A percentile compares a stretch with the other conserved stretches of the same genome.
These are phyloP conservation scores for Macroteleia sp. DNA, from an alignment of 2,888 invertebrate genomes.

Conservation along the genomic window DNA sequence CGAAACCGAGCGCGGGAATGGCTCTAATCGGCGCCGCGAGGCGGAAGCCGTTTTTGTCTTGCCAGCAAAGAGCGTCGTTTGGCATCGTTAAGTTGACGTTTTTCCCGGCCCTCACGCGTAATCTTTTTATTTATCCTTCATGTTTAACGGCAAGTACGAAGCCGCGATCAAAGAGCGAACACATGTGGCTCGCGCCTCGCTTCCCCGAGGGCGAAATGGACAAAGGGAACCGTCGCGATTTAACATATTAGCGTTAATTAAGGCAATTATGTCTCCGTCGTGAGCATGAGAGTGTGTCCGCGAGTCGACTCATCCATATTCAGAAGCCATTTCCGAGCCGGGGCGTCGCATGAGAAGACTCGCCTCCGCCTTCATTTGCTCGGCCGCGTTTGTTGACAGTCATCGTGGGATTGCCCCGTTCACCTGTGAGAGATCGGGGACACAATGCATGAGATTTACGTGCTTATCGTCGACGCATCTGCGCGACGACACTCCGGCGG, in stretches of 20 bases:
- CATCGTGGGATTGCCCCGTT: conserved; percentile 77
- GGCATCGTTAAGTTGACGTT: conserved; percentile 59
- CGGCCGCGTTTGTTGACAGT: conserved; percentile 73
- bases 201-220: conserved; percentile 70
- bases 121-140: conserved; percentile 25
- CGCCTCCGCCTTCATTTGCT: conserved; percentile 55
- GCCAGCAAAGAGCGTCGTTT: conserved; percentile 25
- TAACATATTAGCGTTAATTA: conserved; percentile 84
- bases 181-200: conserved; percentile 50
- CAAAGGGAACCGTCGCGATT: conserved; percentile 82
- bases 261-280: conserved; percentile 83
- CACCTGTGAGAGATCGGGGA: conserved; percentile 69
- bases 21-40: conserved; percentile 37
- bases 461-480: conserved; percentile 53
- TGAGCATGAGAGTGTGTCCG: conserved; percentile 83
- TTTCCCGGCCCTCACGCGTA: conserved; percentile 13
- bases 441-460: conserved; percentile 66
- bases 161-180: conserved; percentile 30
- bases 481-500: conserved; percentile 41
- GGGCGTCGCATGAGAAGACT: conserved; percentile 68
- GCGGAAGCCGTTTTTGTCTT: conserved; percentile 50
- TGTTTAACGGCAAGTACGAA: conserved; percentile 11
- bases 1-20: conserved; percentile 53
- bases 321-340: conserved; percentile 78
- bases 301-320: conserved; percentile 82